Base-by-base conservation (phyloP, 2,113 vertebrate species). In the Chelonoidis abingdonii region DNA sequence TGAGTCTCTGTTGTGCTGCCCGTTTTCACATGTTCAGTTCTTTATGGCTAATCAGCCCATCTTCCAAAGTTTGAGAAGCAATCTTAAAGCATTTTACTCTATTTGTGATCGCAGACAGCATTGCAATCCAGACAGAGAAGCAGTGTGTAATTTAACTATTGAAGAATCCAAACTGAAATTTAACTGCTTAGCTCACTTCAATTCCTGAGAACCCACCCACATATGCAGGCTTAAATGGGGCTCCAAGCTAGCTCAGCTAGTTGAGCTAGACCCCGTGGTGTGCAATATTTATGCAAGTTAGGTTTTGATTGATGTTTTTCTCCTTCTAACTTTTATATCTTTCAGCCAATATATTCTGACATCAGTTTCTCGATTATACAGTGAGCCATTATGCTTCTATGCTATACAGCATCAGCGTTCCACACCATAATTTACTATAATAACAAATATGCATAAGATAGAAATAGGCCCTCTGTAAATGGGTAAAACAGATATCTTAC, bases 11-110 rank as follows among this genome's bases (percentile, higher is more conserved):
- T 88, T 84, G 94, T 89, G 93, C 38, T 93, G 72, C 50, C 86
- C 90, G 94, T 95, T 83, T 95, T 93, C 95, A 89, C 10, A 3
- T 54, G 78, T 84, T 97, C 89, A 96, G 86, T 88, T 88, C 94
- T 97, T 93, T 86, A 90, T 96, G 87, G 95, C 80, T 93, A 93
- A 93, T 91, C 94, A 88, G 87, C 29, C 79, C 54, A 92, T 93
- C 88, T 95, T 95, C 90, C 94, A 83, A 96, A 80, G 89, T 93
- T 88, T 89, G 96, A 87, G 56, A 95, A 31, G 3, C 92, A 89
- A 93, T 96, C 94, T 94, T 88, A 94, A 96, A 97, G 81, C 78
- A 27, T 53, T 87, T n/a, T 88, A 84, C 93, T 94, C 62, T 41
- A 25, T 82, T 85, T 96, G 83, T 91, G 84, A 93, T 4, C 0